Base-by-base conservation (phyloP, 2,797 vertebrate species). In the Carcharodon carcharias region DNA sequence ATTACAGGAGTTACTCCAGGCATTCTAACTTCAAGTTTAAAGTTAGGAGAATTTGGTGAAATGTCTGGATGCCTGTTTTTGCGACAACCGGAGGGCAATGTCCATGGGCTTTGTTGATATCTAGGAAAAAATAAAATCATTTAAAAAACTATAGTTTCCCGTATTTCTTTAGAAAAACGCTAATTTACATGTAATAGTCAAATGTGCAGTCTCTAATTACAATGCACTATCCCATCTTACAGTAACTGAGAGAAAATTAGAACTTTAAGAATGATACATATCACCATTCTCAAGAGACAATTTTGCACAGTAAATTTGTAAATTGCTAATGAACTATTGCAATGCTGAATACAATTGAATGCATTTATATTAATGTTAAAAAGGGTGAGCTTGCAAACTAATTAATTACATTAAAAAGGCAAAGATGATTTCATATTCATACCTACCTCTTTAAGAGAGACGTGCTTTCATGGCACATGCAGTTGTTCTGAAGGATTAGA, bases 1-100 rank as follows among this genome's bases (percentile, higher is more conserved):
- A 96, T 97, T 96, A 98, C 96, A 26, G 99, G 99, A 0, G 97
- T 97, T 65, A 99, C 98, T 0, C 98, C 98, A 40, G 99, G 99
- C 99, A 99, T 99, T 80, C 98, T 98, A 87, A 99, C 97, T 82
- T 99, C 98, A 97, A 99, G 80, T 0, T 98, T 98, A 97, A 99
- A 98, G 97, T 99, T 99, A 96, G 98, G 97, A 6, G 98, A 96
- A 97, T 98, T 98, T 80, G 98, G 97, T 54, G 98, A 97, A 96
- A 98, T 97, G 67, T 98, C 97, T 0, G 98, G 97, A 92, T 97
- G 98, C 96, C 97, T 97, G 9, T 97, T 97, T 97, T 97, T 98
- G 96, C 98, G 97, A 97, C 99, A 99, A 96, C 98, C 98, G 95
- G 97, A 98, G 61, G 98, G 97, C 97, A 98, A 97, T 88, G 98